Conservation (phyloP, 1,140 invertebrate species). For the Lordiphosa stackelbergi region DNA sequence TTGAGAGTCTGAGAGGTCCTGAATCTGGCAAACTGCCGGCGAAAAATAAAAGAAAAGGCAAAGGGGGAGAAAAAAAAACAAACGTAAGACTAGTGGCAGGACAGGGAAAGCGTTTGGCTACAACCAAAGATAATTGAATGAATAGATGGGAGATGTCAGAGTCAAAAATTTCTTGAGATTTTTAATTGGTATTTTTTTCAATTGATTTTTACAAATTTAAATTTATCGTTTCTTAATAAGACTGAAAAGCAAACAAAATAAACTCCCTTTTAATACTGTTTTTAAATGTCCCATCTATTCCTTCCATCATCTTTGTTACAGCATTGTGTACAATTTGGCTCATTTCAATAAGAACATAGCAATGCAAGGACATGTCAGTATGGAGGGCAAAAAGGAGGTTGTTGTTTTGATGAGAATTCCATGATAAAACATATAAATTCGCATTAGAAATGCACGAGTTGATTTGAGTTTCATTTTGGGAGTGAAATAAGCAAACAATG, state of each 20-base stretch:
- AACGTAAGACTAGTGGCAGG: background rate
- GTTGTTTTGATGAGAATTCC: constrained; percentile 29
- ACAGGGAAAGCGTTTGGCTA: too few relatives aligned
- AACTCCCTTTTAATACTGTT: too few relatives aligned
- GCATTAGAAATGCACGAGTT: constrained; percentile 76
- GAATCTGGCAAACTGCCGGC: constrained; percentile 31
- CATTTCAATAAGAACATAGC: constrained; percentile 61
- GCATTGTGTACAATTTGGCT: constrained; percentile 67
- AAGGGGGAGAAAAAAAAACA: constrained; percentile 19
- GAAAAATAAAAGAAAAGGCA: constrained; percentile 12
- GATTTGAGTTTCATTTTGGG: constrained; percentile 73
- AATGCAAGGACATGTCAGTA: constrained; percentile 14
- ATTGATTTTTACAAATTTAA: too few relatives aligned
- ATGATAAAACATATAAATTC: constrained; percentile 56
- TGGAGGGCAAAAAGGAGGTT: constrained; percentile 33
- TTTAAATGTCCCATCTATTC: too few relatives aligned
- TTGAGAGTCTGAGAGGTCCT: constrained; percentile 19
- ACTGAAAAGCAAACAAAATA: too few relatives aligned
- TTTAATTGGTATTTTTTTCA: too few relatives aligned
- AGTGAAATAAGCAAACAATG: constrained; percentile 66
- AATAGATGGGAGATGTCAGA: too few relatives aligned
- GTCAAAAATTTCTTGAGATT: too few relatives aligned
- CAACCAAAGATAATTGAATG: too few relatives aligned
- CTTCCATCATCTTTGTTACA: constrained; percentile 10
- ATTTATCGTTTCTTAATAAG: too few relatives aligned